Conservation (phyloP, 2,888 invertebrate species). For the Hypena proboscidalis region DNA sequence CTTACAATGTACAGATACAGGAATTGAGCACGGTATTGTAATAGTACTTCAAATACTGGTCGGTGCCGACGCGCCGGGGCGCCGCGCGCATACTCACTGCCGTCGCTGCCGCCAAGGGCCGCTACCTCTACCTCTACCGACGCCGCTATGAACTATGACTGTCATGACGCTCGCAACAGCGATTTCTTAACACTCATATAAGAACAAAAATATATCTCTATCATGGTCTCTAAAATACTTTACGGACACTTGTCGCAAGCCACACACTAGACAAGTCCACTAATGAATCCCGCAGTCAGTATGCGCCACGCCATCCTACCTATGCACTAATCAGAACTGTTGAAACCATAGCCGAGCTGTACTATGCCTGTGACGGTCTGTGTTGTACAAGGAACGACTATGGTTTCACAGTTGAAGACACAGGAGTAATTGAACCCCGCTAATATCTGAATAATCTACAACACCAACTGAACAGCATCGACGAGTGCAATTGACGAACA, state of each 20-base stretch:
- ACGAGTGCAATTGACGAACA: constrained; percentile 84
- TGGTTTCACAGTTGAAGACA: constrained; percentile 52
- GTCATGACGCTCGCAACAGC: constrained; percentile 21
- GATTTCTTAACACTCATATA: constrained; percentile 16
- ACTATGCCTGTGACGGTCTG: constrained; percentile 25
- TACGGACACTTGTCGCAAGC: constrained; percentile 33
- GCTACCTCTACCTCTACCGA: neutral
- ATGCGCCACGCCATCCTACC: constrained; percentile 54
- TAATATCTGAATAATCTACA: constrained; percentile 67
- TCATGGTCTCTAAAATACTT: constrained; percentile 11
- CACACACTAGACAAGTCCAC: constrained; percentile 36
- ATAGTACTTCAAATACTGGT: constrained; percentile 75
- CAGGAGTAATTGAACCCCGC: constrained; percentile 57
- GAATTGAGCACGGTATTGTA: constrained; percentile 80
- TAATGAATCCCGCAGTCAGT: constrained; percentile 41
- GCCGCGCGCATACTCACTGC: constrained; percentile 42
- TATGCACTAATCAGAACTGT: constrained; percentile 45
- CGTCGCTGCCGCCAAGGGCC: constrained; percentile 7
- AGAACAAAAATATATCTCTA: constrained; percentile 18
- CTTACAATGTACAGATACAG: constrained; percentile 80
- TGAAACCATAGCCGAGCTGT: constrained; percentile 54
- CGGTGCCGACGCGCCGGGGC: constrained; percentile 22
- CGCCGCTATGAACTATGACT: constrained; percentile 12
- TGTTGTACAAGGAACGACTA: constrained; percentile 38
- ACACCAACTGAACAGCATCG: constrained; percentile 77